phyloP scores from a whole-genome alignment of 2,113 vertebrate genomes.

The Nothocercus julius region DNA sequence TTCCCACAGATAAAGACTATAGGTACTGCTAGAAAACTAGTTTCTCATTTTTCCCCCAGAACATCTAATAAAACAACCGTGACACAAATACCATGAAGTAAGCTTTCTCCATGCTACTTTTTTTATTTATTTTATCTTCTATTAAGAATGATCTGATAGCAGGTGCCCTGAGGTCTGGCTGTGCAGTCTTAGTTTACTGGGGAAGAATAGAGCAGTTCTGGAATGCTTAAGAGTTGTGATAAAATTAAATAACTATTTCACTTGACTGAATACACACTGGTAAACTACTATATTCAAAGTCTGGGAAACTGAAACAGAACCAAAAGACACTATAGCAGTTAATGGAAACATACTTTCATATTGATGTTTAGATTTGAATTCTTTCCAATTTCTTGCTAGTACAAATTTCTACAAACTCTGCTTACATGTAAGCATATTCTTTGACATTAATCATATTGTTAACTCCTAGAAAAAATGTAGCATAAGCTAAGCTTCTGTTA shows the following conservation, averaged over 20 bases:
- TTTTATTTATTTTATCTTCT: not conserved
- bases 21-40: not conserved
- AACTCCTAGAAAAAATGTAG: not conserved
- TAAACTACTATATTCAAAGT: not conserved
- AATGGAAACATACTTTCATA: not conserved
- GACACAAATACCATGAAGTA: not conserved
- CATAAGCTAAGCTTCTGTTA: not conserved
- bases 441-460: not conserved
- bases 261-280: not conserved
- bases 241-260: not conserved
- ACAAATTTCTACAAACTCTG: not conserved
- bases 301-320: not conserved
- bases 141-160: not conserved
- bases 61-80: not conserved
- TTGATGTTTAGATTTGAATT: not conserved
- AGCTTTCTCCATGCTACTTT: not conserved
- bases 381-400: not conserved
- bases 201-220: not conserved
- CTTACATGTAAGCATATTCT: not conserved
- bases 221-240: conserved; percentile 6
- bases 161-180: not conserved
- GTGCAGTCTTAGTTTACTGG: not conserved
- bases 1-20: not conserved
- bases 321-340: not conserved
- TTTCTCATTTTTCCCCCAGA: not conserved